phyloP scores from a whole-genome alignment of 1,140 invertebrate genomes.

The Lasaia peninsularis region DNA sequence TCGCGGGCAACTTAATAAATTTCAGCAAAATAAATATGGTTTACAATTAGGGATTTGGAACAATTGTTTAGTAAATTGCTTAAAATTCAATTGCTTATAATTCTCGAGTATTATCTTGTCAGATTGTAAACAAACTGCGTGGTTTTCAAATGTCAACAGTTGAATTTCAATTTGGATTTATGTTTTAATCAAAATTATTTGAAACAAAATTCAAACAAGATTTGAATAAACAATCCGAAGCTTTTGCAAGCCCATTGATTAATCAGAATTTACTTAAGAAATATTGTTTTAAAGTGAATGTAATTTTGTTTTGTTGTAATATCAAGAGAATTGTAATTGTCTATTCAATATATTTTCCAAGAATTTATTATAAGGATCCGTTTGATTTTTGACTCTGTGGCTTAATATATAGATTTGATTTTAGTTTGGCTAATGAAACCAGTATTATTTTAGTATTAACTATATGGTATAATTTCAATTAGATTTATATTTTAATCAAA shows the following conservation, averaged over 20 bases:
- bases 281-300: constrained; percentile 1
- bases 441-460: too few species aligned
- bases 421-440: too few species aligned
- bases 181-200: constrained; percentile 7
- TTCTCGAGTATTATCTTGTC: not conserved
- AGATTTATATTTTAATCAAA: constrained; percentile 5
- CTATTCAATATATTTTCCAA: not conserved
- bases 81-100: constrained; percentile 3
- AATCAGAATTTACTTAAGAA: constrained; percentile 5
- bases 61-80: not conserved
- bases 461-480: constrained; percentile 10
- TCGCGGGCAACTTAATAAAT: not conserved
- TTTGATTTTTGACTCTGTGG: too few species aligned
- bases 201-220: constrained; percentile 1
- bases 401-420: too few species aligned
- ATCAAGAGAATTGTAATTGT: too few species aligned
- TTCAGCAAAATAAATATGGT: not conserved
- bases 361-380: not conserved
- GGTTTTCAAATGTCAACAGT: constrained; percentile 4
- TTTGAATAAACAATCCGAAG: not conserved
- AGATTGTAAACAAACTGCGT: not conserved
- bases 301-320: not conserved
- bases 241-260: constrained; percentile 1
- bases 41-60: not conserved
- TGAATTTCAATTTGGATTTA: constrained; percentile 9